phyloP scores from a whole-genome alignment of 2,797 vertebrate genomes.

The Pterois miles region DNA sequence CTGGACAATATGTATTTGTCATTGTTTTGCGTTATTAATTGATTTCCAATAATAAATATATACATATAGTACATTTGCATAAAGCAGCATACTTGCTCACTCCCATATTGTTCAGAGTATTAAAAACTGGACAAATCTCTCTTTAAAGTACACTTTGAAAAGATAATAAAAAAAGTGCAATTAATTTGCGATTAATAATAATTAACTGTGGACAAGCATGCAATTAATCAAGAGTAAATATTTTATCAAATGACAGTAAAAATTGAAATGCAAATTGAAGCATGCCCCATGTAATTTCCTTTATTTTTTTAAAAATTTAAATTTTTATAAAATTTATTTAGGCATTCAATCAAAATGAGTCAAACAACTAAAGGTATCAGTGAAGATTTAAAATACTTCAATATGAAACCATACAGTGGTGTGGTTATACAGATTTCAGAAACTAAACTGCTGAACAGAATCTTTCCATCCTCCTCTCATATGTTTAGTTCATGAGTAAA shows the following conservation, averaged over 20 bases:
- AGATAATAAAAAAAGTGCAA: neutral
- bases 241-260: neutral
- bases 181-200: too few species aligned
- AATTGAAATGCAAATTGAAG: neutral
- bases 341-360: neutral
- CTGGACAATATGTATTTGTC: fast-evolving
- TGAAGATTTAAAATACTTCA: neutral
- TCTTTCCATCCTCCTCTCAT: neutral
- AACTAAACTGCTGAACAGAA: neutral
- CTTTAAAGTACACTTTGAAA: too few species aligned
- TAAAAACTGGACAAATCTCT: too few species aligned
- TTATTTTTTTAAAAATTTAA: neutral
- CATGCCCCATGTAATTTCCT: neutral
- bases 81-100: too few species aligned
- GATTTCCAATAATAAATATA: too few species aligned
- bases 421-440: neutral
- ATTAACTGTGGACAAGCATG: too few species aligned
- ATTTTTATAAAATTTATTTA: neutral
- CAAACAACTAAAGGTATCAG: neutral
- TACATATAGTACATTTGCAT: too few species aligned
- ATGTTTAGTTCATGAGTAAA: neutral
- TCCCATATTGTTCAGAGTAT: too few species aligned
- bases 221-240: fast-evolving
- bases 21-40: too few species aligned
- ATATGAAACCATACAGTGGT: neutral